Conservation (phyloP, 2,888 invertebrate species). For the Apocheima hispidaria region DNA sequence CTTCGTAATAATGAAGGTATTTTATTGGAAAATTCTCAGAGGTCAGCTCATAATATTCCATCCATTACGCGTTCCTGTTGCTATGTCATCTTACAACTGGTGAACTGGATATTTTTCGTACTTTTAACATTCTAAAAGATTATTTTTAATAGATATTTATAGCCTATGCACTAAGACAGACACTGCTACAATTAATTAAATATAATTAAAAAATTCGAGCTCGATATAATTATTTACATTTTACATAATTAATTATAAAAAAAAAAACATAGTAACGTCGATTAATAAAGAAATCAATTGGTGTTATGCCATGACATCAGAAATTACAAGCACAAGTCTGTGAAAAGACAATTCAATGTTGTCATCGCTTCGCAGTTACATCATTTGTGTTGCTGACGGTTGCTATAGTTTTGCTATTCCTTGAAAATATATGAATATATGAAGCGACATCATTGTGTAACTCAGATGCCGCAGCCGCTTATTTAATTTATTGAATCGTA, state of each 20-base stretch:
- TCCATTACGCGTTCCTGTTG: conserved; percentile 1
- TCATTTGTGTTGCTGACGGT: not conserved
- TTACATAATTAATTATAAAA: not conserved
- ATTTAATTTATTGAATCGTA: conserved; percentile 56
- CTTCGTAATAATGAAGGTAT: conserved; percentile 4
- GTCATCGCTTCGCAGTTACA: conserved; percentile 8
- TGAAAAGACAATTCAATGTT: conserved; percentile 3
- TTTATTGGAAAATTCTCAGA: conserved; percentile 1
- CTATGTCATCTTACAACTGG: not conserved
- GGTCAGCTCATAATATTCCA: conserved; percentile 2
- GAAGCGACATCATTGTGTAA: conserved; percentile 51
- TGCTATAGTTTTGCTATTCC: conserved; percentile 16
- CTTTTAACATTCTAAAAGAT: no score
- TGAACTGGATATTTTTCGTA: not conserved
- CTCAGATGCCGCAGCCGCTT: conserved; percentile 40
- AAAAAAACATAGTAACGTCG: not conserved
- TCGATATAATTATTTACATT: no score
- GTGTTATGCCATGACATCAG: not conserved
- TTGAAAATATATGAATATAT: conserved; percentile 22
- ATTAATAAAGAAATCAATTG: not conserved
- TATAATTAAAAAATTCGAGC: no score
- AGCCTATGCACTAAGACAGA: no score
- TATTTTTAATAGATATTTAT: no score
- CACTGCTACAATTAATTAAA: no score
- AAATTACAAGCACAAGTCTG: not conserved